Conservation (phyloP, 2,113 vertebrate genomes). For the Ursus arctos region DNA sequence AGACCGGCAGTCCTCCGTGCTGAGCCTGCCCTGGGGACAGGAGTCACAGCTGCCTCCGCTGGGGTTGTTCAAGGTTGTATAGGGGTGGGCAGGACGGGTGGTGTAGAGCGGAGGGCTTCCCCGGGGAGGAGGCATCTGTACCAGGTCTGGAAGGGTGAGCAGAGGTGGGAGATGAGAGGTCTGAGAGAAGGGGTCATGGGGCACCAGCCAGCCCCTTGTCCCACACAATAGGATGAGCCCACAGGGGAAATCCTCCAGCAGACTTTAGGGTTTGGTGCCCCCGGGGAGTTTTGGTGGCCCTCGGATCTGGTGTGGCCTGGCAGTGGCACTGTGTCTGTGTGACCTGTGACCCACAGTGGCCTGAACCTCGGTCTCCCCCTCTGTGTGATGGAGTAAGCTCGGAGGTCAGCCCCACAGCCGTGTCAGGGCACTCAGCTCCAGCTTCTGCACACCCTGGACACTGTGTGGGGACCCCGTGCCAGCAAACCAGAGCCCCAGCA, state of each 20-base stretch:
- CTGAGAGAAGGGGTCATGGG: not conserved
- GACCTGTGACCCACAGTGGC: not conserved
- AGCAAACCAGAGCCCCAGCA: too few species aligned
- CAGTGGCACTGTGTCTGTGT: not conserved
- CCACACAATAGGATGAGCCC: not conserved
- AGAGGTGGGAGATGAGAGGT: too few species aligned
- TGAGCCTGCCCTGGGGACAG: not conserved
- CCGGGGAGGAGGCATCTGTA: not conserved
- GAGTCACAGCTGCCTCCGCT: too few species aligned
- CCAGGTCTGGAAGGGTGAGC: too few species aligned
- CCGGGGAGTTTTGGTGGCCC: not conserved
- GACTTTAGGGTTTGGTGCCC: not conserved
- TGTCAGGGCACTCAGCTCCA: not conserved
- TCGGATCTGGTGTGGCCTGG: not conserved
- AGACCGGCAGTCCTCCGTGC: not conserved
- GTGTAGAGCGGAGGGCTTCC: not conserved
- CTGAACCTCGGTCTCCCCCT: not conserved
- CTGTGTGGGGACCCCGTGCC: too few species aligned
- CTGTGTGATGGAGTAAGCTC: not conserved
- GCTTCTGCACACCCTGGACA: not conserved
- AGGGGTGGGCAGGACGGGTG: not conserved
- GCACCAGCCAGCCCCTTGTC: not conserved
- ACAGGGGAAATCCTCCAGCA: not conserved
- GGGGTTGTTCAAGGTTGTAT: not conserved
- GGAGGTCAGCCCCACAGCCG: not conserved